Percentiles rank a stretch among this genome's conserved stretches.
These are phyloP conservation scores for Syngnathus acus DNA, from an alignment of 2,797 vertebrate species.

Conservation along the genomic window DNA sequence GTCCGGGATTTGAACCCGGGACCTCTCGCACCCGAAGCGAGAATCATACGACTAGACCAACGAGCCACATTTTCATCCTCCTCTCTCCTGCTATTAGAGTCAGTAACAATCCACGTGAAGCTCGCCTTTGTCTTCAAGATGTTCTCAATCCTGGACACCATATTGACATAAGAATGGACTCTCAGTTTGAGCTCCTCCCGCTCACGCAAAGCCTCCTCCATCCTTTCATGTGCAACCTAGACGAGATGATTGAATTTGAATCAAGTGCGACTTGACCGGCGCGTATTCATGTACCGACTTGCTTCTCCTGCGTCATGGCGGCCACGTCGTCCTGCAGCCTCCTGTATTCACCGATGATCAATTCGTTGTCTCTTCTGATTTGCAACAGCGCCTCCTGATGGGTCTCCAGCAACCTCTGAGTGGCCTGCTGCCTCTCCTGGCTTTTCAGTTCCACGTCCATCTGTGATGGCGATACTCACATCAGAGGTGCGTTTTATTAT, in stretches of 20 bases:
- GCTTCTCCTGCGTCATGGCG: slow-evolving; percentile 91
- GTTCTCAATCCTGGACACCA: slow-evolving; percentile 86
- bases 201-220: slow-evolving; percentile 82
- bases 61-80: slow-evolving; percentile 47
- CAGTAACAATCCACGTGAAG: not conserved
- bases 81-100: too few relatives aligned
- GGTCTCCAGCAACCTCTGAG: slow-evolving; percentile 77
- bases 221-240: slow-evolving; percentile 80
- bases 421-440: slow-evolving; percentile 80
- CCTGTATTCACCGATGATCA: slow-evolving; percentile 83
- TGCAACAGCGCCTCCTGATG: slow-evolving; percentile 73
- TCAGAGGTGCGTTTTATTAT: slow-evolving; percentile 78
- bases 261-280: not conserved
- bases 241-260: slow-evolving; percentile 2
- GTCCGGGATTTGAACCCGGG: slow-evolving; percentile 79
- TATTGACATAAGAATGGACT: slow-evolving; percentile 87
- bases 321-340: slow-evolving; percentile 87
- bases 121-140: slow-evolving; percentile 85
- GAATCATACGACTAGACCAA: slow-evolving; percentile 83
- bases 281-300: slow-evolving; percentile 75
- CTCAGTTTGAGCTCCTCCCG: slow-evolving; percentile 89
- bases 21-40: slow-evolving; percentile 80
- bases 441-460: slow-evolving; percentile 76
- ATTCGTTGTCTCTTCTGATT: slow-evolving; percentile 73
- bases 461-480: slow-evolving; percentile 75